These are phyloP conservation scores for Drosophila nigricruria DNA, from an alignment of 2,888 invertebrate genomes.

Conservation along the genomic window DNA sequence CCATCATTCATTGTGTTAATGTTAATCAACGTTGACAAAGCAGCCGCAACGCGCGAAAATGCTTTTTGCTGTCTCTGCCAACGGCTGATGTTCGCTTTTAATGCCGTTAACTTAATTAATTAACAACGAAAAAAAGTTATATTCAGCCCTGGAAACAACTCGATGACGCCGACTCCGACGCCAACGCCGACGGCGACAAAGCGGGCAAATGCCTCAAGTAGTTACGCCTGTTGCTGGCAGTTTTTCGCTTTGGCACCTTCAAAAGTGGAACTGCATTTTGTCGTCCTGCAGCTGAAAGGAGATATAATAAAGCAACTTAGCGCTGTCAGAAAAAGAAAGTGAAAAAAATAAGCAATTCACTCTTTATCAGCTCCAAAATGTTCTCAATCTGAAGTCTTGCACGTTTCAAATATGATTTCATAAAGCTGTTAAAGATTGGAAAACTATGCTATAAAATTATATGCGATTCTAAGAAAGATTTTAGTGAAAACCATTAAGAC, in stretches of 20 bases:
- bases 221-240: slow-evolving; percentile 72
- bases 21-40: slow-evolving; percentile 80
- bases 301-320: not conserved
- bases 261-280: slow-evolving; percentile 30
- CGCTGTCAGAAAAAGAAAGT: not conserved
- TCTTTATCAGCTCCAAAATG: not conserved
- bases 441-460: not conserved
- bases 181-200: not conserved
- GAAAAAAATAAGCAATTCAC: not conserved
- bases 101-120: slow-evolving; percentile 72
- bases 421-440: not conserved
- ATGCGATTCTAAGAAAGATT: not conserved
- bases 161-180: not conserved
- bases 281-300: slow-evolving; percentile 3
- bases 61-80: slow-evolving; percentile 53
- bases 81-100: slow-evolving; percentile 41
- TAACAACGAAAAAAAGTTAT: slow-evolving; percentile 42
- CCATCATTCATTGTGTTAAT: slow-evolving; percentile 83
- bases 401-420: not conserved
- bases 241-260: slow-evolving; percentile 26
- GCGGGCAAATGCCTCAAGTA: slow-evolving; percentile 47
- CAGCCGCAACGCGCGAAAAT: slow-evolving; percentile 70
- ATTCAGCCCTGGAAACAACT: slow-evolving; percentile 9
- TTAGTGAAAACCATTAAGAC: not conserved
- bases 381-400: not conserved